Evolutionary conservation across 2,113 vertebrate genomes (phyloP).

Genomic region (Lophochroa leadbeateri): DNA sequence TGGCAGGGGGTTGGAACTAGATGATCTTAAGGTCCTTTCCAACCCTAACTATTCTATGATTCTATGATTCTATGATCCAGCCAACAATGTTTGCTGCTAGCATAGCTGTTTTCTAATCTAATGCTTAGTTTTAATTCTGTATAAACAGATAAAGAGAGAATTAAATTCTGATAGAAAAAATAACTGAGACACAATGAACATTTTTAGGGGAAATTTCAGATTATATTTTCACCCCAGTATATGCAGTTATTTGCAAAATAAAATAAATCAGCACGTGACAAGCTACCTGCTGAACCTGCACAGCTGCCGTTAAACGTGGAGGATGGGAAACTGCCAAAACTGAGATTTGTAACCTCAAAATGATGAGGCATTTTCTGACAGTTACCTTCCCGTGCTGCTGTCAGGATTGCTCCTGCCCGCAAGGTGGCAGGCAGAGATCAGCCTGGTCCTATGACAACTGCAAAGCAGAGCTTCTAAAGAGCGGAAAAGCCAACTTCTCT

Average conservation of each 20-base stretch:
- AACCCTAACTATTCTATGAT: too few species aligned
- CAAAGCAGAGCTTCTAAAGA: not conserved
- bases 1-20: too few species aligned
- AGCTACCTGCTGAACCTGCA: not conserved
- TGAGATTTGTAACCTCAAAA: not conserved
- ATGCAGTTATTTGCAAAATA: not conserved
- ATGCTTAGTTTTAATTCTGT: not conserved
- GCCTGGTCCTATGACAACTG: not conserved
- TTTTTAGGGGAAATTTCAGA: not conserved
- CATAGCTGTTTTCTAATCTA: not conserved
- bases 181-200: not conserved
- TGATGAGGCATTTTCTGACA: not conserved
- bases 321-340: not conserved
- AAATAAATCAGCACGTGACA: not conserved
- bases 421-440: constrained; percentile 77
- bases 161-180: not conserved
- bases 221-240: not conserved
- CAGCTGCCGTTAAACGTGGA: not conserved
- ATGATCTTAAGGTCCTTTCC: too few species aligned
- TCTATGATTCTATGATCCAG: not conserved
- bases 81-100: not conserved
- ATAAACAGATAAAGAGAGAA: not conserved
- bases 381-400: not conserved
- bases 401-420: constrained; percentile 56
- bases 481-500: constrained; percentile 22